Evolutionary conservation across 2,797 vertebrate genomes (phyloP), one percentile per base, ranked within the genome.

Genomic region (Chromis chromis): DNA sequence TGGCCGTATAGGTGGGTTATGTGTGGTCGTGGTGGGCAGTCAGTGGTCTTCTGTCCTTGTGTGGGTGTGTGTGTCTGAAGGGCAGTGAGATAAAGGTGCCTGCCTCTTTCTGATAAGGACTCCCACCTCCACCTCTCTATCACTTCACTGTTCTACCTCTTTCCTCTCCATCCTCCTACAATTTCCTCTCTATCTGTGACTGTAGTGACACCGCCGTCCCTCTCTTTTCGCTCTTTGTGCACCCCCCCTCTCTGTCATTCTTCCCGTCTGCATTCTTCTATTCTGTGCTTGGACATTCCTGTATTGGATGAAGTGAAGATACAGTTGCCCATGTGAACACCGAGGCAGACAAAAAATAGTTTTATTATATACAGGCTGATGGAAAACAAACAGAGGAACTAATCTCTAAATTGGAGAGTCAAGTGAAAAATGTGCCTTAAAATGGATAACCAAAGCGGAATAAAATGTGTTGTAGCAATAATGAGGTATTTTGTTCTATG

Each of bases 31-130:
- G 33, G 80, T 75, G 76, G 74, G 76, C 63, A 50, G 65, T 66
- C 59, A 58, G 71, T 79, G 80, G 80, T 81, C 79, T 64, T 74
- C 56, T 61, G 66, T 82, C 14, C 25, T 49, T 17, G 14, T 50
- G 4, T 44, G 70, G 57, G 58, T 79, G 78, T 76, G 81, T 88
- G 82, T 91, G 82, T 89, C 85, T 90, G 67, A 81, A 91, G 92
- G 90, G 88, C 76, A 88, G 67, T 66, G 65, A 87, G 92, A 94
- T 94, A 93, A 93, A 88, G 81, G 82, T 14, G 83, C 79, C 93
- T 94, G 94, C 76, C 90, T 89, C 91, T 86, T 91, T 86, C 88
- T 56, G 94, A 94, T 94, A 94, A 94, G 91, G 89, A 91, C 84
- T 92, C 87, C 86, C 81, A 90, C 88, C 90, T 90, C 75, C 78